Evolutionary conservation across 2,888 invertebrate genomes (phyloP).

Genomic region (Plutella xylostella): DNA sequence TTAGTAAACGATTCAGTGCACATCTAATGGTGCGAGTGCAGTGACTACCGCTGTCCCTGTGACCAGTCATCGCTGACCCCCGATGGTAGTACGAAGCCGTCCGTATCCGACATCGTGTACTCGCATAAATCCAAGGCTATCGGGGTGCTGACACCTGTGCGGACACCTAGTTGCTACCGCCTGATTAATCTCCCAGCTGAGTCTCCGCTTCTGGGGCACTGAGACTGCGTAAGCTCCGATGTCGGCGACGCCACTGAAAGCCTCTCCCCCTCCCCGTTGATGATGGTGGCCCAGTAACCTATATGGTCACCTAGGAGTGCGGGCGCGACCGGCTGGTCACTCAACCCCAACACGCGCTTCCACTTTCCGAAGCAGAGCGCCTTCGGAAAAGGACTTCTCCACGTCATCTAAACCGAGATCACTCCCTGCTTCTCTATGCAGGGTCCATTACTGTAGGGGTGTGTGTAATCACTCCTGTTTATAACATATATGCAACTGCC

Average conservation of each 20-base stretch:
- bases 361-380: neutral
- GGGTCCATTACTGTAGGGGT: too few relatives aligned
- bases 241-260: neutral
- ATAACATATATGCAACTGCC: too few relatives aligned
- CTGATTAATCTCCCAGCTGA: neutral
- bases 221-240: neutral
- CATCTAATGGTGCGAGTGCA: neutral
- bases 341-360: neutral
- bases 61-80: neutral
- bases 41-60: neutral
- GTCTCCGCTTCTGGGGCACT: neutral
- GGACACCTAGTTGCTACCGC: neutral
- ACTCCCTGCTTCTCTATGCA: neutral
- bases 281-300: neutral
- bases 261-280: neutral
- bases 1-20: neutral
- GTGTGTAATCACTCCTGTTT: too few relatives aligned
- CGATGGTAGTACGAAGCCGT: neutral
- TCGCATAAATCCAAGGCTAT: neutral
- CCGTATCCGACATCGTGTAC: neutral
- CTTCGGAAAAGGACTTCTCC: neutral
- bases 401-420: neutral
- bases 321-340: neutral
- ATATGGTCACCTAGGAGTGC: neutral
- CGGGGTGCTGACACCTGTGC: neutral